Percentiles rank a stretch among this genome's conserved stretches.
Evolutionary conservation across 2,113 vertebrate species (phyloP).

Genomic region (Marcusenius ussheri): DNA sequence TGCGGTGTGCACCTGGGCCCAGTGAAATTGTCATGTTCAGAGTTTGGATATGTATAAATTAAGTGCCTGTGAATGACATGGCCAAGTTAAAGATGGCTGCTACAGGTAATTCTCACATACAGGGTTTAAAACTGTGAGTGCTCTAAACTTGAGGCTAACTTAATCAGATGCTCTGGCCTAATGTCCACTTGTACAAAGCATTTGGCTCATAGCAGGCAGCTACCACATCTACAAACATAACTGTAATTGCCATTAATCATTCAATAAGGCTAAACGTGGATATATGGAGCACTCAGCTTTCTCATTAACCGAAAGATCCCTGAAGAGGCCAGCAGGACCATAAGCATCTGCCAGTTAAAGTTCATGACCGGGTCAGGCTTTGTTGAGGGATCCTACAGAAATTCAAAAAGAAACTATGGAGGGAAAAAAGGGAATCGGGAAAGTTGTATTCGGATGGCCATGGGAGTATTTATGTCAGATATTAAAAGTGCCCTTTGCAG

Average conservation of each 20-base stretch:
- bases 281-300: conserved; percentile 8
- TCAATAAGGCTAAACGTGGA: conserved; percentile 20
- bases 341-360: conserved; percentile 12
- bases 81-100: background rate
- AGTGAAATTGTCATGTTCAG: background rate
- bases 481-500: background rate
- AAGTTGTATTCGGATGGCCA: background rate
- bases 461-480: conserved; percentile 8
- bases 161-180: background rate
- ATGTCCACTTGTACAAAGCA: background rate
- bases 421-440: conserved; percentile 7
- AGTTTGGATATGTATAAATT: too few relatives aligned
- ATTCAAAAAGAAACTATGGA: conserved; percentile 2
- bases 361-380: conserved; percentile 23
- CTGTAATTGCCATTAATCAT: conserved; percentile 11
- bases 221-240: background rate
- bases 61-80: background rate
- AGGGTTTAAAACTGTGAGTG: background rate
- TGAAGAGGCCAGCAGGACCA: background rate
- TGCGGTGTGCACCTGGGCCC: background rate
- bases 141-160: background rate
- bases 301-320: conserved; percentile 24
- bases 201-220: background rate
- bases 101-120: background rate
- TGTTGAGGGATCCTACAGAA: conserved; percentile 24